phyloP scores from a whole-genome alignment of 2,888 invertebrate genomes.

The Lepidochitona cinerea region DNA sequence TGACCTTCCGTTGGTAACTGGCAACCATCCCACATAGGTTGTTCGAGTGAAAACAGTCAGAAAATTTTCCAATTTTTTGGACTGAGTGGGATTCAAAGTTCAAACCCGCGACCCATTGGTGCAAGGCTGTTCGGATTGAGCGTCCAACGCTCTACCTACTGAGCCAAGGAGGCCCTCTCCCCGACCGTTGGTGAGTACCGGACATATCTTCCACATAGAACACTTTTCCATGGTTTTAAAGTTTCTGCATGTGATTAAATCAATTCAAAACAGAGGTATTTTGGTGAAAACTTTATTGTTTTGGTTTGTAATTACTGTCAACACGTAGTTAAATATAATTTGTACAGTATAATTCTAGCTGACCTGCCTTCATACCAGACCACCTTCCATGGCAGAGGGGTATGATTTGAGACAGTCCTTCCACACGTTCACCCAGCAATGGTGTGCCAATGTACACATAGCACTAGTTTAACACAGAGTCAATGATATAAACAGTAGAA shows the following conservation, averaged over 20 bases:
- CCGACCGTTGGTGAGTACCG: no score
- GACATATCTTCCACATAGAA: no score
- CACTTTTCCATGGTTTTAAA: no score
- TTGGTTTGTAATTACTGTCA: neutral
- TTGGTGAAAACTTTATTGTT: neutral
- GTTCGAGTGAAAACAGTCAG: no score
- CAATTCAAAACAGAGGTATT: neutral
- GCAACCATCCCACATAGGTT: no score
- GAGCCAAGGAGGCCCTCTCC: no score
- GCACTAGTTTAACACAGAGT: neutral
- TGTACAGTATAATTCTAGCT: conserved; percentile 1
- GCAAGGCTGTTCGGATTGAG: no score
- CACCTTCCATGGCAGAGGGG: neutral
- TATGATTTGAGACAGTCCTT: neutral
- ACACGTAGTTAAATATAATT: neutral
- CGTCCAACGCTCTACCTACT: no score
- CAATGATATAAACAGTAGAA: neutral
- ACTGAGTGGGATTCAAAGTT: no score
- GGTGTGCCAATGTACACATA: neutral
- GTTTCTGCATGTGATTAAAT: neutral
- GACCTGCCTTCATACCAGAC: neutral
- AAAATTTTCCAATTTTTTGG: no score
- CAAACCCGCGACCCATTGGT: no score
- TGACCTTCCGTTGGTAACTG: no score
- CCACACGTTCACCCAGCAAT: neutral